phyloP scores from a whole-genome alignment of 2,888 invertebrate species.

The Apoderus coryli region DNA sequence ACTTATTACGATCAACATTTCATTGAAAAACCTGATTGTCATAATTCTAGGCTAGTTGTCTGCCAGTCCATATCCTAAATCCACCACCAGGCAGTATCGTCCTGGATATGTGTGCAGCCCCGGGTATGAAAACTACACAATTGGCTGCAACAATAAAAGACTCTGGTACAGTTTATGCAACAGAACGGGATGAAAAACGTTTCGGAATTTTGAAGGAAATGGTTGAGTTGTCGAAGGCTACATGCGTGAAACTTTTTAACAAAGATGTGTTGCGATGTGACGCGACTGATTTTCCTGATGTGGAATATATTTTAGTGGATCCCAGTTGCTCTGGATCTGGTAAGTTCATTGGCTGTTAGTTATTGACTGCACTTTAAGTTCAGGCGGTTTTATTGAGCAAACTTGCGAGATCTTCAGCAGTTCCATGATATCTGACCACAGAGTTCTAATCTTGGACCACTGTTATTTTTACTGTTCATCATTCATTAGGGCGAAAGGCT shows the following conservation, averaged over 20 bases:
- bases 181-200: slow-evolving; percentile 58
- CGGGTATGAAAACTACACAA: slow-evolving; percentile 93
- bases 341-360: too few relatives aligned
- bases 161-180: slow-evolving; percentile 64
- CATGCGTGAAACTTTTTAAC: slow-evolving; percentile 50
- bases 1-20: too few relatives aligned
- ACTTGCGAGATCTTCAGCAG: too few relatives aligned
- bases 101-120: slow-evolving; percentile 94
- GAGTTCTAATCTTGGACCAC: too few relatives aligned
- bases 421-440: too few relatives aligned
- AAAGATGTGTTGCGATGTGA: slow-evolving; percentile 59
- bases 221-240: slow-evolving; percentile 42
- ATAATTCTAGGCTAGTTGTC: slow-evolving; percentile 79
- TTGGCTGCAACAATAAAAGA: slow-evolving; percentile 72
- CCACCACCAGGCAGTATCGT: slow-evolving; percentile 59
- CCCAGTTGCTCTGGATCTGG: slow-evolving; percentile 96
- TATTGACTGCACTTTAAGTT: too few relatives aligned
- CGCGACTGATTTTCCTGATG: slow-evolving; percentile 44
- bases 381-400: too few relatives aligned
- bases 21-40: too few relatives aligned
- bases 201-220: slow-evolving; percentile 50
- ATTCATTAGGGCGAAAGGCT: too few relatives aligned
- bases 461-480: too few relatives aligned
- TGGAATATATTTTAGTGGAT: slow-evolving; percentile 88
- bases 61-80: slow-evolving; percentile 66